Base-by-base conservation (phyloP, 2,113 vertebrate species). In the Acanthisitta chloris region DNA sequence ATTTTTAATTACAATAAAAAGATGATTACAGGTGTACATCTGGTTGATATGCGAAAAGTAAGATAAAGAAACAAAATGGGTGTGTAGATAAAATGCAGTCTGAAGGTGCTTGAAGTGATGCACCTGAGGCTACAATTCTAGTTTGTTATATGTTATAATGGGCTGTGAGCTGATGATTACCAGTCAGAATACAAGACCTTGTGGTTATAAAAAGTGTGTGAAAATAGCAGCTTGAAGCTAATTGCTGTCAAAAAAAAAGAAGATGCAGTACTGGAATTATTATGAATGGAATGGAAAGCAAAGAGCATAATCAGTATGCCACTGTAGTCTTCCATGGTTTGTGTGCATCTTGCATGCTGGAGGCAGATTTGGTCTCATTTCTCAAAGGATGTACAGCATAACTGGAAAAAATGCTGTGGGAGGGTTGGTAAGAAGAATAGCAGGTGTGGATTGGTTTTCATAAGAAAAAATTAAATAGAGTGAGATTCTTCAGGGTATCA, bases 11-110 rank as follows among this genome's bases (percentile, higher is more conserved):
- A 26, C 65, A 55, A 54, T 26, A 42, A 15, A 77, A 10, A 7
- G 1, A 5, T 3, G 0, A 58, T 34, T 80, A 19, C 43, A 55
- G 26, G 10, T 0, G 0, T 28, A 36, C 5, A 40, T 23, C 9
- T 31, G 57, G 8, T 19, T 49, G 12, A 46, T 59, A 17, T 0
- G 1, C 64, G 76, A 73, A 36, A 95, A 92, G 9, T 5, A 76
- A 40, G 26, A 16, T 6, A 59, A 57, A 45, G 36, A 58, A 89
- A 46, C 14, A 48, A 55, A 88, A 92, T 14, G 6, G 10, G 17
- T 8, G 3, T 15, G 8, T 61, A 34, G 26, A 10, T 70, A 40
- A 61, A 81, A 74, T 36, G 65, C 51, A 40, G 2, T 57, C 14
- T 66, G 59, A 25, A 67, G 28, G 11, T 67, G 49, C 16, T 18